Evolutionary conservation across 2,113 vertebrate species (phyloP).

Genomic region (Alethe diademata): DNA sequence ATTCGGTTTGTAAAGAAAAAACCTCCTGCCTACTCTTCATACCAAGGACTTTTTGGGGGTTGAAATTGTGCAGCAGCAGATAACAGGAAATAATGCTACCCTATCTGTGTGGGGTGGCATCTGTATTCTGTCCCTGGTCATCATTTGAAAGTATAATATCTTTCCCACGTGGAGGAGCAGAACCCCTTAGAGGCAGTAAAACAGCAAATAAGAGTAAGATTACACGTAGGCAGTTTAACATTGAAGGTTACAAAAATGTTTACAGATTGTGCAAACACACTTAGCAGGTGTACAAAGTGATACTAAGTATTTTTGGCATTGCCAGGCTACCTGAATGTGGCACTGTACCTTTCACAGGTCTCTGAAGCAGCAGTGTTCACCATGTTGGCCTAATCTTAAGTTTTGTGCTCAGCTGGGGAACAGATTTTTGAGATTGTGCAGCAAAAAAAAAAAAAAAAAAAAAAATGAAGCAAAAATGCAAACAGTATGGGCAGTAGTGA

Average conservation of each 20-base stretch:
- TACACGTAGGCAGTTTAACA: neutral
- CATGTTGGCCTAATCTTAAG: neutral
- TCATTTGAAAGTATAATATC: neutral
- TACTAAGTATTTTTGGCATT: neutral
- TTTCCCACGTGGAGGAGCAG: neutral
- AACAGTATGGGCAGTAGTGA: neutral
- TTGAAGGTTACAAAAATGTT: neutral
- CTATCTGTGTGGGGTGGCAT: rapidly evolving
- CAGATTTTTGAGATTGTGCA: neutral
- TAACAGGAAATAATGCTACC: neutral
- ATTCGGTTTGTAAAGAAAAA: neutral
- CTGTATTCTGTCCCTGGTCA: neutral
- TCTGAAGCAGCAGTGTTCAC: neutral
- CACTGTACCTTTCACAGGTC: rapidly evolving
- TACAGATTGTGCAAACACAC: neutral
- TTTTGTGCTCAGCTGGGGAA: neutral
- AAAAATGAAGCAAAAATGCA: neutral
- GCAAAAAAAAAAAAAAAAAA: neutral
- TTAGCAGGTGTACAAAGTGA: neutral
- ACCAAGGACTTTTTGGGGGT: neutral
- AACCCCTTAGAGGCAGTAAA: neutral
- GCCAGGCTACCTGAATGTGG: neutral
- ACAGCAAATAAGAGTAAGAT: neutral
- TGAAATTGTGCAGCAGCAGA: neutral
- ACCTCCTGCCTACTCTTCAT: neutral